Percentiles rank a stretch among this genome's conserved stretches.
phyloP scores from a whole-genome alignment of 2,888 invertebrate species.

The Synergus laeviventris region DNA sequence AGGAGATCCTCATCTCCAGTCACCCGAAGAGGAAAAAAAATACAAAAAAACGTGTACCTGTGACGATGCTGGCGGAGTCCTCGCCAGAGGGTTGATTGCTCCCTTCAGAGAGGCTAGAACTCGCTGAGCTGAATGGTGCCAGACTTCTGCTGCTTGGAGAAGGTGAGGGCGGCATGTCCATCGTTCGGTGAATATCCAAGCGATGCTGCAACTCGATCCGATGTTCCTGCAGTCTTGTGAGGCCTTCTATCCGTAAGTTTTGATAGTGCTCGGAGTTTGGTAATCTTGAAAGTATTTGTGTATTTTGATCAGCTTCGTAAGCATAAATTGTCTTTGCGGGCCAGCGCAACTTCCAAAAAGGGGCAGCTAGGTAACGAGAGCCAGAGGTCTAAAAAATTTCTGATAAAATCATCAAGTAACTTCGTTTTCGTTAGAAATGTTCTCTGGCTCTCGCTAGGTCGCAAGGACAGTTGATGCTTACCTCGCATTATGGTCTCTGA shows the following conservation, averaged over 20 bases:
- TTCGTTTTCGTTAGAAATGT: too few relatives aligned
- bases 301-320: slow-evolving; percentile 58
- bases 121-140: slow-evolving; percentile 92
- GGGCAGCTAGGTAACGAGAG: not conserved
- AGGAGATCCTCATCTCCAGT: not conserved
- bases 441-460: slow-evolving; percentile 43
- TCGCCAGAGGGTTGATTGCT: slow-evolving; percentile 77
- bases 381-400: not conserved
- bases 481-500: slow-evolving; percentile 72
- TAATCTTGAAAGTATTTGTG: slow-evolving; percentile 70
- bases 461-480: slow-evolving; percentile 74
- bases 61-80: slow-evolving; percentile 88
- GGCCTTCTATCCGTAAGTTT: slow-evolving; percentile 74
- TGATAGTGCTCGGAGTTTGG: slow-evolving; percentile 72
- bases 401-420: not conserved
- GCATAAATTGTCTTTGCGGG: slow-evolving; percentile 73
- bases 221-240: slow-evolving; percentile 75
- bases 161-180: slow-evolving; percentile 85
- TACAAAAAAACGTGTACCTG: slow-evolving; percentile 80
- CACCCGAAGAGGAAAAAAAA: not conserved
- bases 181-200: slow-evolving; percentile 75
- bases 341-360: slow-evolving; percentile 12
- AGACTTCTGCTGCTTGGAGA: slow-evolving; percentile 90
- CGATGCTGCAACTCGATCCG: slow-evolving; percentile 74
- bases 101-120: slow-evolving; percentile 89